Base-by-base conservation (phyloP, 2,797 vertebrate species). In the Lithobates pipiens region DNA sequence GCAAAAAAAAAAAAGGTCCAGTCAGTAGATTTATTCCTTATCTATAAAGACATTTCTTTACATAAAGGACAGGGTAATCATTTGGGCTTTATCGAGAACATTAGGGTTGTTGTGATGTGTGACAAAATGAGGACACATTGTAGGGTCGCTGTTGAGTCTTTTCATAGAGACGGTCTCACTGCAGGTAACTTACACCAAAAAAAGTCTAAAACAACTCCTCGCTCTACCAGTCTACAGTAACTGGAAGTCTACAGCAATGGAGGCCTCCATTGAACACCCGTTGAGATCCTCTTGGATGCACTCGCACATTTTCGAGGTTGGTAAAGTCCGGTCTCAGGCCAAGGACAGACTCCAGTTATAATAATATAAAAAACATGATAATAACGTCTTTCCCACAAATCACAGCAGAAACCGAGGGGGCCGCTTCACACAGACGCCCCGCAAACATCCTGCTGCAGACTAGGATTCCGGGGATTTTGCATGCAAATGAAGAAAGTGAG, bases 401-500 rank as follows among this genome's bases (percentile, higher is more conserved):
- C 69, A 61, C 54, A 63, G 70, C 39, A 82, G 70, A 73, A 73
- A 82, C 15, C 50, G 29, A 81, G 25, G 27, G 65, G 3, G 2
- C 7, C 5, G 6, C 6, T 61, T 23, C 18, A 9, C 54, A 61
- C 65, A 29, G 65, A 67, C 29, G 10, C 27, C 65, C 3, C 65
- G 29, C 9, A 67, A 67, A 70, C 79, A 29, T 36, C 42, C 34
- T 39, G 54, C 50, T 63, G 50, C n/a, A n/a, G 34, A 27, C 50
- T 21, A 42, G 32, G 50, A 81, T 27, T 61, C 15, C 39, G 46
- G 69, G 32, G 42, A 72, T 29, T 39, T n/a, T 61, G 57, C 79
- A 81, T 63, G 79, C 79, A 80, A 70, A 50, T 23, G 67, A 67
- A 67, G n/a, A 54, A 29, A 70, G 39, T 68, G 42, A 69, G 77